Percentiles rank a stretch among this genome's conserved stretches.
Conservation (phyloP, 2,888 invertebrate species). For the Agrochola lota region DNA sequence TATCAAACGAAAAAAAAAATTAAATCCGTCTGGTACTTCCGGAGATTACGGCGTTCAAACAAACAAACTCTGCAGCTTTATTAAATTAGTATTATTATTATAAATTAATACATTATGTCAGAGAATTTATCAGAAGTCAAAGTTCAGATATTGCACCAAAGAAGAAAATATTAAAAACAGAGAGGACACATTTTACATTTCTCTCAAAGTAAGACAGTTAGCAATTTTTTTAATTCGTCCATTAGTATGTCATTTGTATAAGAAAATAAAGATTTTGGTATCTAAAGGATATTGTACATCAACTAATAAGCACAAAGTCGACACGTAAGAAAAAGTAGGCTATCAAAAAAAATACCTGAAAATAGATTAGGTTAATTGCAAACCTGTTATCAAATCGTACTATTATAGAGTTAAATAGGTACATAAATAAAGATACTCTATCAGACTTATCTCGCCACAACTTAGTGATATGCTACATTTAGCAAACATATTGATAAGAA, state of each 20-base stretch:
- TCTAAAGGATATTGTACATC: not conserved
- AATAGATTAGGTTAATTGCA: slow-evolving; percentile 8
- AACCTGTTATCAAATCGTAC: slow-evolving; percentile 23
- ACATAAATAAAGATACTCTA: slow-evolving; percentile 30
- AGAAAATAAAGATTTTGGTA: not conserved
- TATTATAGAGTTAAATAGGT: not conserved
- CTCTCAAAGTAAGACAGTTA: not conserved
- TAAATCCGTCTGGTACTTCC: not conserved
- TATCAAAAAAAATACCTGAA: not conserved
- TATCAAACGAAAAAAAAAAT: too few species aligned
- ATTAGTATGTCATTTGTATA: not conserved
- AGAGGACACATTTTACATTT: not conserved
- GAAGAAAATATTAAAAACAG: not conserved
- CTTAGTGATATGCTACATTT: slow-evolving; percentile 3
- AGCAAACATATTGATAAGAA: slow-evolving; percentile 24
- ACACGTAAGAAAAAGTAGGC: too few species aligned
- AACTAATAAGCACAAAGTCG: not conserved
- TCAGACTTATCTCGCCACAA: slow-evolving; percentile 26
- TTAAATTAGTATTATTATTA: too few species aligned
- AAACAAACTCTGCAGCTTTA: not conserved
- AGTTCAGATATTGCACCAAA: slow-evolving; percentile 10
- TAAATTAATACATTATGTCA: not conserved
- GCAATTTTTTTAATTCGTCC: not conserved
- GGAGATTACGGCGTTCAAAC: not conserved
- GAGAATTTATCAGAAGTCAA: not conserved